Conservation (phyloP, 2,797 vertebrate genomes). For the Emys orbicularis region DNA sequence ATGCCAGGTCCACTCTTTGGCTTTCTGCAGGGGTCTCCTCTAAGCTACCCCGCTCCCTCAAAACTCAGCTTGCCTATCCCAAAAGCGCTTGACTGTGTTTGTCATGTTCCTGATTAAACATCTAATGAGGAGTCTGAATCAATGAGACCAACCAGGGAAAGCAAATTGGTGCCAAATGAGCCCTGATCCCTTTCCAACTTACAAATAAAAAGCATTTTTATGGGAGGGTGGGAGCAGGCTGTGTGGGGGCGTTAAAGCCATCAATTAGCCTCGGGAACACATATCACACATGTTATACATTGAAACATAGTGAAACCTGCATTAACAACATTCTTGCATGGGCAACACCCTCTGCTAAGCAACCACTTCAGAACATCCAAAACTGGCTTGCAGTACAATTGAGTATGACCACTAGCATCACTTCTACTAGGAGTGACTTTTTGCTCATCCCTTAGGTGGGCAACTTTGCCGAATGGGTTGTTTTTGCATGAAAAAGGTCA, state of each 20-base stretch:
- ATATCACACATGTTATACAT: not conserved
- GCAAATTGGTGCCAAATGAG: not conserved
- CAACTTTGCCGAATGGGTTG: not conserved
- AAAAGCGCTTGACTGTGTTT: not conserved
- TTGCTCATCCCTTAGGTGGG: not conserved
- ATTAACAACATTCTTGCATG: not conserved
- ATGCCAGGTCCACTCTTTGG: not conserved
- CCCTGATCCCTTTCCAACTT: not conserved
- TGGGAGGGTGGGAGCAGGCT: not conserved
- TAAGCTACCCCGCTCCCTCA: conserved; percentile 5
- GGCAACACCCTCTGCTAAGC: not conserved
- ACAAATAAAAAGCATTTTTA: not conserved
- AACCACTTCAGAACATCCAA: not conserved
- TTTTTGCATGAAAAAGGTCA: not conserved
- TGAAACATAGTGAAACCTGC: fast-evolving
- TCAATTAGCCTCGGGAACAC: not conserved
- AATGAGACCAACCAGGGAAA: conserved; percentile 1
- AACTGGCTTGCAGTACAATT: not conserved
- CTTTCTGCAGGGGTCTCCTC: conserved; percentile 28
- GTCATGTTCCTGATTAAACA: conserved; percentile 31
- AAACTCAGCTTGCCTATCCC: not conserved
- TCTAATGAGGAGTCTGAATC: conserved; percentile 20
- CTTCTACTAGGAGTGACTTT: not conserved
- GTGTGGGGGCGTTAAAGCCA: not conserved
- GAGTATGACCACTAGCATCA: not conserved